phyloP scores from a whole-genome alignment of 2,888 invertebrate species.

The Andrena hattorfiana region DNA sequence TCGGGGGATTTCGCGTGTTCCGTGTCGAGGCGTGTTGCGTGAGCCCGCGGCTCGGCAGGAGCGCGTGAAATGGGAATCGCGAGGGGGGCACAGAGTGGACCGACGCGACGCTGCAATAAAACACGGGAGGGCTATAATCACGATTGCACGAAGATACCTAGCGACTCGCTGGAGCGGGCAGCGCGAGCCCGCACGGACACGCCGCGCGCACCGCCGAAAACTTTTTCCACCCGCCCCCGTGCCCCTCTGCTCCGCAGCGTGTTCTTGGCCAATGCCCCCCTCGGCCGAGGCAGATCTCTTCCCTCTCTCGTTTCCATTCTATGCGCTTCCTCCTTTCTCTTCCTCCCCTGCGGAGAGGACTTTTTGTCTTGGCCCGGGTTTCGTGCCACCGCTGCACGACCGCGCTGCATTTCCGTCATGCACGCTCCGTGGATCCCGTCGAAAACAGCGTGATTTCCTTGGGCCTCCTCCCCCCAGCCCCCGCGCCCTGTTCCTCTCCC shows the following conservation, averaged over 20 bases:
- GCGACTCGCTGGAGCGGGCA: conserved; percentile 60
- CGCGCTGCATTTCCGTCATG: conserved; percentile 72
- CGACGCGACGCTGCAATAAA: conserved; percentile 78
- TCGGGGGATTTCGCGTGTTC: conserved; percentile 16
- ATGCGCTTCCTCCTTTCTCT: conserved; percentile 44
- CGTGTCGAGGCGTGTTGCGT: conserved; percentile 27
- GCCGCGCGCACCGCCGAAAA: conserved; percentile 47
- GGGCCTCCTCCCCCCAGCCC: conserved; percentile 39
- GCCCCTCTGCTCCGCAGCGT: conserved; percentile 34
- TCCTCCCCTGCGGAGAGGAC: conserved; percentile 54
- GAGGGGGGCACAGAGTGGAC: conserved; percentile 23
- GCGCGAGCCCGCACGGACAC: conserved; percentile 13
- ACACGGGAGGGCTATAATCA: conserved; percentile 82
- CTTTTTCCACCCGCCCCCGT: conserved; percentile 48
- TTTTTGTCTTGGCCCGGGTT: conserved; percentile 62
- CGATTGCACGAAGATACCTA: conserved; percentile 72
- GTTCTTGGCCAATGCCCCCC: conserved; percentile 32
- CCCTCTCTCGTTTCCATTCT: conserved; percentile 51
- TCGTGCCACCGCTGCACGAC: conserved; percentile 66
- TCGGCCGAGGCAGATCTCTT: conserved; percentile 47
- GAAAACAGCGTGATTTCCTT: conserved; percentile 68
- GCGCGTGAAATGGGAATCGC: conserved; percentile 59
- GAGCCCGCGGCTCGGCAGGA: conserved; percentile 21
- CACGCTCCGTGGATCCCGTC: conserved; percentile 72
- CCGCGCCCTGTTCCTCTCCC: not conserved